phyloP scores from a whole-genome alignment of 2,113 vertebrate species.

The Odobenus rosmarus region DNA sequence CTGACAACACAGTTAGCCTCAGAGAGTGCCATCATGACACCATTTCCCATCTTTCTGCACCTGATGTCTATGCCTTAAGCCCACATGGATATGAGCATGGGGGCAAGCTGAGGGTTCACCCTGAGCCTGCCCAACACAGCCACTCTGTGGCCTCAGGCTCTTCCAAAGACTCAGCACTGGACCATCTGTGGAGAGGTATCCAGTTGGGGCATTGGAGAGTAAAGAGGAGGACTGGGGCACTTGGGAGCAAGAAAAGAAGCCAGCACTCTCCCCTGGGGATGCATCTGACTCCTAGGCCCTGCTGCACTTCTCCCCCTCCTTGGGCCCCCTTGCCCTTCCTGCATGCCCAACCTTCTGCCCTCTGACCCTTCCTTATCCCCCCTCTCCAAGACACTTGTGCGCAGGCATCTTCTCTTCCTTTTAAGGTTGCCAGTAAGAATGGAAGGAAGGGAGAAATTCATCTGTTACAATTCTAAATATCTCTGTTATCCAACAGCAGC shows the following conservation, averaged over 20 bases:
- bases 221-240: background rate
- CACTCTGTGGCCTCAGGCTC: background rate
- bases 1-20: background rate
- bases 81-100: background rate
- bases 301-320: background rate
- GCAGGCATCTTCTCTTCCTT: background rate
- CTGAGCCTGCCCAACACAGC: fast-evolving
- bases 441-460: background rate
- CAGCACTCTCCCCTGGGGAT: fast-evolving
- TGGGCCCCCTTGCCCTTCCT: background rate
- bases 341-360: too few relatives aligned
- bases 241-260: fast-evolving
- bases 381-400: background rate
- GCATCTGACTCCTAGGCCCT: background rate
- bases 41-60: background rate
- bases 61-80: background rate
- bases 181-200: background rate
- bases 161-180: background rate
- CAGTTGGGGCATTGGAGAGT: background rate
- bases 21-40: background rate
- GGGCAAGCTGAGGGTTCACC: fast-evolving
- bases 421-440: background rate
- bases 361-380: background rate
- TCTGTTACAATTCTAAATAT: background rate
- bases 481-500: background rate